A percentile compares a stretch with the other conserved stretches of the same genome.
Conservation (phyloP, 1,140 invertebrate species). For the Caenorhabditis inopinata region DNA sequence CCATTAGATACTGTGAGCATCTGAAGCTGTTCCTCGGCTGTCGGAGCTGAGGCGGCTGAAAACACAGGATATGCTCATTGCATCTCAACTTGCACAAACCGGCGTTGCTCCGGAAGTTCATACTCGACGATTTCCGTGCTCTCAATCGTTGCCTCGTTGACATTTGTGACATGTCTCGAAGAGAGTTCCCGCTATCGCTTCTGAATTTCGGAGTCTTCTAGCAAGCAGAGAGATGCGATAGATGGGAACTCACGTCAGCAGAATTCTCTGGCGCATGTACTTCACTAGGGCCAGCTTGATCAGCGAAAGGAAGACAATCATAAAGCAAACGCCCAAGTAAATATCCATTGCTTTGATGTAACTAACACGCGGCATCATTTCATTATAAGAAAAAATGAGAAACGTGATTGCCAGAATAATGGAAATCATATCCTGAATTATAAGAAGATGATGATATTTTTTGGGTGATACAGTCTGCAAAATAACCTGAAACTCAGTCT, state of each 20-base stretch:
- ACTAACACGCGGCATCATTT: constrained; percentile 77
- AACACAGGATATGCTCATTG: background rate
- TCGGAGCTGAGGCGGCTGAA: background rate
- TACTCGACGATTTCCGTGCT: background rate
- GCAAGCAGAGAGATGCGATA: background rate
- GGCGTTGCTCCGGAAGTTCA: constrained; percentile 13
- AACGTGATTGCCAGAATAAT: constrained; percentile 94
- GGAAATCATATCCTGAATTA: constrained; percentile 82
- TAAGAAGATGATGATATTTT: background rate
- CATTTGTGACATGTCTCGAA: constrained; percentile 2
- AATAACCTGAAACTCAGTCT: constrained; percentile 59
- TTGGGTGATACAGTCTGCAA: no score
- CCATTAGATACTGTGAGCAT: constrained; percentile 16
- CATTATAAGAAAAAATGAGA: constrained; percentile 95
- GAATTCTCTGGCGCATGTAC: constrained; percentile 61
- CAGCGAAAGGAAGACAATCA: constrained; percentile 65
- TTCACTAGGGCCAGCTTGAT: constrained; percentile 66
- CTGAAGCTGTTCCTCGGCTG: background rate
- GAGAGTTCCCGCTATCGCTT: constrained; percentile 1
- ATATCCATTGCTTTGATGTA: constrained; percentile 98
- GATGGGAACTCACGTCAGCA: constrained; percentile 36
- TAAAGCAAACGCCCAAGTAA: constrained; percentile 75
- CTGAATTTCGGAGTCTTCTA: constrained; percentile 12
- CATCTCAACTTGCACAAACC: background rate
- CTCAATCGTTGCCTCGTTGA: background rate